These are phyloP conservation scores for Acropora tenuis DNA, from an alignment of 64 coral and sea anemone genomes.

Conservation along the genomic window DNA sequence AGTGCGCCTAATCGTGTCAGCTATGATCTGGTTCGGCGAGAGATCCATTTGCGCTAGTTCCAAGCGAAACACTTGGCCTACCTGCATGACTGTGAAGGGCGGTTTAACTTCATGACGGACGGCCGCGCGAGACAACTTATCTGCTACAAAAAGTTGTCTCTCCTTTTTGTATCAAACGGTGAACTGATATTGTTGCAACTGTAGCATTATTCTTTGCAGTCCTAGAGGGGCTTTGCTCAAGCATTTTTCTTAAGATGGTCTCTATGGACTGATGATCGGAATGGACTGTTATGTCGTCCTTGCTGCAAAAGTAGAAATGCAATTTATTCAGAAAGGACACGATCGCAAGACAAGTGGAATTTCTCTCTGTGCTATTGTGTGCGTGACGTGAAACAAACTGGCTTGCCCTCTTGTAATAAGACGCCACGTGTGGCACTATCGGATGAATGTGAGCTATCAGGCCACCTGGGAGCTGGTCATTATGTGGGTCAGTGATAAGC, in stretches of 20 bases:
- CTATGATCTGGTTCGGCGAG: background rate
- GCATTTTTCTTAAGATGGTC: background rate
- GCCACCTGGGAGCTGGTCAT: no score
- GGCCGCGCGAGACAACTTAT: constrained; percentile 46
- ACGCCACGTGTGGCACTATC: background rate
- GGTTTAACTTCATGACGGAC: background rate
- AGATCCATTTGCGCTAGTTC: constrained; percentile 35
- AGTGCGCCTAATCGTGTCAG: background rate
- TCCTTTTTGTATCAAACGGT: constrained; percentile 30
- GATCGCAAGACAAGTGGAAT: background rate
- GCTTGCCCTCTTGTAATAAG: background rate
- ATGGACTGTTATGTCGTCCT: constrained; percentile 23
- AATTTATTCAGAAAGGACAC: constrained; percentile 35
- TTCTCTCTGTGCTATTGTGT: background rate
- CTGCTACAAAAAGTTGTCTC: constrained; percentile 53
- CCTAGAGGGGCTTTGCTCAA: background rate
- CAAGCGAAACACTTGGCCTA: constrained; percentile 34
- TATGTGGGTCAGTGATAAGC: no score
- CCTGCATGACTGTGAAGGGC: background rate
- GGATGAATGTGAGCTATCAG: background rate
- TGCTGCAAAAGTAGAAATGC: constrained; percentile 17
- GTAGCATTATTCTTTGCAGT: constrained; percentile 19
- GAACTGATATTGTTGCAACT: constrained; percentile 23
- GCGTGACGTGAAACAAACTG: constrained; percentile 17
- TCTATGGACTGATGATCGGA: background rate